phyloP scores from a whole-genome alignment of 2,888 invertebrate species.

The Athalia circularis region DNA sequence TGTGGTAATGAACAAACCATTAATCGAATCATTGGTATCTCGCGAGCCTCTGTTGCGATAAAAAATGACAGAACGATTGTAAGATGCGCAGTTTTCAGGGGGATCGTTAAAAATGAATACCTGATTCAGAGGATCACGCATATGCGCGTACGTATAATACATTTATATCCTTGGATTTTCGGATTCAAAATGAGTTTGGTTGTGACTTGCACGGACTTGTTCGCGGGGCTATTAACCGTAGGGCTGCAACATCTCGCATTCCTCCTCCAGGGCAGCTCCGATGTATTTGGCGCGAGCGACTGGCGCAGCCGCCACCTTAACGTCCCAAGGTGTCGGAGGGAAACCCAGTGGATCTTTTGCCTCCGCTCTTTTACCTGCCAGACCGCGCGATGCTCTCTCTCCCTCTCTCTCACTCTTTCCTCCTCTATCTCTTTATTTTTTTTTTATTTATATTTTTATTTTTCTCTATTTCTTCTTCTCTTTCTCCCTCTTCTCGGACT shows the following conservation, averaged over 20 bases:
- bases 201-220: conserved; percentile 27
- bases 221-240: conserved; percentile 35
- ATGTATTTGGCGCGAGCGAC: conserved; percentile 44
- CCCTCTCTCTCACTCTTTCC: conserved; percentile 43
- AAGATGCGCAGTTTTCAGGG: too few species aligned
- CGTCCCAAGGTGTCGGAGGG: conserved; percentile 39
- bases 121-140: background rate
- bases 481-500: conserved; percentile 49
- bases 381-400: conserved; percentile 2
- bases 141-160: background rate
- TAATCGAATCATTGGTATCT: too few species aligned
- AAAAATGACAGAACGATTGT: too few species aligned
- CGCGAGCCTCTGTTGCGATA: too few species aligned
- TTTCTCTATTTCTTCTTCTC: conserved; percentile 47
- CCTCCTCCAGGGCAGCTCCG: conserved; percentile 36
- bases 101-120: too few species aligned
- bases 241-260: conserved; percentile 37
- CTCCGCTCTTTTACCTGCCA: conserved; percentile 35
- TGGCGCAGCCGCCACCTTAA: conserved; percentile 27
- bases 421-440: conserved; percentile 20
- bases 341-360: conserved; percentile 26
- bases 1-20: too few species aligned
- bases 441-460: conserved; percentile 42
- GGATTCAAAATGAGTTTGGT: conserved; percentile 13
- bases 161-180: conserved; percentile 9